Conservation (phyloP, 2,113 vertebrate genomes). For the Atlantisia rogersi region DNA sequence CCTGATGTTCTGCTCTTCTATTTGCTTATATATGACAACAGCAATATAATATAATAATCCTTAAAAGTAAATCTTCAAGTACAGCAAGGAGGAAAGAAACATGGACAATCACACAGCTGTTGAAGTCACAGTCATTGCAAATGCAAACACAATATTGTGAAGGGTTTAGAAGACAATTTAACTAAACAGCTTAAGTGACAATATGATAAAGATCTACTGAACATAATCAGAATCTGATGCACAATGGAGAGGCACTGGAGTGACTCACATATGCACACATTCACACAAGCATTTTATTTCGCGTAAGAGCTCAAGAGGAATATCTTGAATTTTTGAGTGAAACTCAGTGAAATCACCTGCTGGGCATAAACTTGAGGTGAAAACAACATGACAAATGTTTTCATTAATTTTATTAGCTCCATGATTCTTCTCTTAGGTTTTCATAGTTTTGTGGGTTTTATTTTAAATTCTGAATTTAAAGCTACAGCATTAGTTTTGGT, state of each 20-base stretch:
- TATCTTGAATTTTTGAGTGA: slow-evolving; percentile 6
- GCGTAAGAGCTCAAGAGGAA: neutral
- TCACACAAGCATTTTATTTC: neutral
- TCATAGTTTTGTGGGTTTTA: too few species aligned
- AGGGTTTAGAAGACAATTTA: neutral
- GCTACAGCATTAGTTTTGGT: neutral
- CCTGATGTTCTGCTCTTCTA: neutral
- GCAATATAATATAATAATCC: neutral
- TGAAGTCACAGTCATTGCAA: neutral
- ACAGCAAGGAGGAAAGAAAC: neutral
- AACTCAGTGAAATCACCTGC: neutral
- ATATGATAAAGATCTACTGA: neutral
- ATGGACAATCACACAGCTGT: too few species aligned
- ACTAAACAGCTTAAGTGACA: neutral
- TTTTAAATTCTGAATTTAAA: neutral
- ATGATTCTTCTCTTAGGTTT: neutral
- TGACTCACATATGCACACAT: neutral
- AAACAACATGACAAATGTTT: neutral
- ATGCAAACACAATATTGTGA: neutral
- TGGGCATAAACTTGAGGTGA: neutral
- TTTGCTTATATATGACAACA: neutral
- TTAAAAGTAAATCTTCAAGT: neutral
- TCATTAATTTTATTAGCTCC: neutral
- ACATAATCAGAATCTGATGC: neutral
- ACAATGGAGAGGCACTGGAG: neutral